phyloP scores from a whole-genome alignment of 2,888 invertebrate genomes.

The Gandaritis pyraliata region DNA sequence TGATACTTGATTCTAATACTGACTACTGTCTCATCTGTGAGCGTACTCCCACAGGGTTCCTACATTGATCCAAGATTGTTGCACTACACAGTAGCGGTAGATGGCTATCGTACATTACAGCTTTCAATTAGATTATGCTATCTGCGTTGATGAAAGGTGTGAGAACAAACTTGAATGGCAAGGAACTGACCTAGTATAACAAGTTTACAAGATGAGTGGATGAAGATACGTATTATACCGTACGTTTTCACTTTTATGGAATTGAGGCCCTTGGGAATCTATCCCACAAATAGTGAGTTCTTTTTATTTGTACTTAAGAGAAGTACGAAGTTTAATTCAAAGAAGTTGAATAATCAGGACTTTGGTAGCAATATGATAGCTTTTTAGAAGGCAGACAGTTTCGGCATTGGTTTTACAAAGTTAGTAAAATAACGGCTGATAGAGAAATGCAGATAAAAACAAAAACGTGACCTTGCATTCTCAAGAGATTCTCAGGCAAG shows the following conservation, averaged over 20 bases:
- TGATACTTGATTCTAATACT: not conserved
- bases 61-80: conserved; percentile 15
- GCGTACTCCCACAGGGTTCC: conserved; percentile 23
- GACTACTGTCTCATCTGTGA: conserved; percentile 11
- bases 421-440: no score
- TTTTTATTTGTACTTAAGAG: no score
- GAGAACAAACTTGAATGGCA: conserved; percentile 29
- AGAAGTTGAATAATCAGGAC: no score
- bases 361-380: no score
- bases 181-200: conserved; percentile 28
- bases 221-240: not conserved
- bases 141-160: conserved; percentile 29
- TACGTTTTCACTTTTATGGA: not conserved
- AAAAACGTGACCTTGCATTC: not conserved
- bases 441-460: not conserved
- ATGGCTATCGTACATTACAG: conserved; percentile 26
- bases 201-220: not conserved
- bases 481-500: not conserved
- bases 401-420: no score
- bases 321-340: no score
- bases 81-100: conserved; percentile 28
- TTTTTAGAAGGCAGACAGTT: no score
- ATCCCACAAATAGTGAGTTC: no score
- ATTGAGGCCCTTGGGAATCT: not conserved
- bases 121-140: conserved; percentile 32